Percentiles rank a stretch among this genome's conserved stretches.
phyloP scores from a whole-genome alignment of 2,797 vertebrate genomes.

The Muscicapa comitata region DNA sequence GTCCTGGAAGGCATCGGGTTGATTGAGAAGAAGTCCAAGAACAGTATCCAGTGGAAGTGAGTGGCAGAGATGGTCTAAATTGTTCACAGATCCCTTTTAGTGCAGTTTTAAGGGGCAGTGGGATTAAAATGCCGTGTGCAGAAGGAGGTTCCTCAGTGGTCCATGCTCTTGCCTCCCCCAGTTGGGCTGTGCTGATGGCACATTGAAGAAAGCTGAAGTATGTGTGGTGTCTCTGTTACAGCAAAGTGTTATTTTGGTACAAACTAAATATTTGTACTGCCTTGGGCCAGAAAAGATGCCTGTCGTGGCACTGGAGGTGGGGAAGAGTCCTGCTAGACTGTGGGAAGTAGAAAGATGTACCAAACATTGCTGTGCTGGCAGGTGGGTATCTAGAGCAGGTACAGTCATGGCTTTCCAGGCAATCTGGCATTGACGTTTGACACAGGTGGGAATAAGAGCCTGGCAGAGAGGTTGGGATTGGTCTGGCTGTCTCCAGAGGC shows the following conservation, averaged over 20 bases:
- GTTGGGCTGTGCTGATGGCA: not conserved
- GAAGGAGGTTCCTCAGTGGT: not conserved
- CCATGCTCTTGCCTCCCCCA: not conserved
- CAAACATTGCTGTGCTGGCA: not conserved
- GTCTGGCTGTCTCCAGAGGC: not conserved
- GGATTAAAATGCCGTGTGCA: not conserved
- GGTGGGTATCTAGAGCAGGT: not conserved
- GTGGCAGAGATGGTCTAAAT: constrained; percentile 52
- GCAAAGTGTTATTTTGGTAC: not conserved
- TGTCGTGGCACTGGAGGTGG: not conserved
- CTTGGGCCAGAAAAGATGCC: not conserved
- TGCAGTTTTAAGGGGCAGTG: not conserved
- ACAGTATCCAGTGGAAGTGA: constrained; percentile 99
- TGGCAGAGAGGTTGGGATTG: not conserved
- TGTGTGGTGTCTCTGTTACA: fast-evolving
- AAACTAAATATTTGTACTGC: not conserved
- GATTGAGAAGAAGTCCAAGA: constrained; percentile 99
- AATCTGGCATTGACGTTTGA: not conserved
- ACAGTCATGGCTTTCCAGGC: not conserved
- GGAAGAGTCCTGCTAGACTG: not conserved
- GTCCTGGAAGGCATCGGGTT: constrained; percentile 96
- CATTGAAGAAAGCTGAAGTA: not conserved
- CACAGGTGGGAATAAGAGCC: not conserved
- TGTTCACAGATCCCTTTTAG: not conserved
- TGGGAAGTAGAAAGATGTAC: not conserved